Base-by-base conservation (phyloP, 2,888 invertebrate species). In the Andrena camellia region DNA sequence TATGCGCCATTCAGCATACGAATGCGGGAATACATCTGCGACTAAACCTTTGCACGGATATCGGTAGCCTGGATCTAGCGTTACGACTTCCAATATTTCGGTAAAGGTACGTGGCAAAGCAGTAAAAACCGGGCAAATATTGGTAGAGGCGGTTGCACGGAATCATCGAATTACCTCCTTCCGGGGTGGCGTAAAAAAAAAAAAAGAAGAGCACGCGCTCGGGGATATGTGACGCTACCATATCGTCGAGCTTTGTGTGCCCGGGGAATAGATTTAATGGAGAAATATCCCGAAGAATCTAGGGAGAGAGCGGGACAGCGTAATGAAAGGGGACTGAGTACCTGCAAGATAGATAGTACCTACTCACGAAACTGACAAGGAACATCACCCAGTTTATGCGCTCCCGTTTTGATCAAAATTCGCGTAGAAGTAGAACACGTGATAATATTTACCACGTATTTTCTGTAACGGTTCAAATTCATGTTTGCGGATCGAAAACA, bases 1-100 rank as follows among this genome's bases (percentile, higher is more conserved):
- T 84, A 84, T 71, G 77, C 62, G 64, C 35, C 54, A 82, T 83
- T 69, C 82, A 13, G 83, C 73, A 83, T 83, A 78, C 73, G 83
- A 83, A 83, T 74, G 68, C 52, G 23, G 50, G 74, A 74, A 83
- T 83, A 77, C 72, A 76, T 77, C 59, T 62, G 54, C 69, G 73
- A 72, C 67, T 73, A 78, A 81, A 77, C 78, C 82, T 66, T 57
- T 8, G 77, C 35, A 0, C 59, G 29, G 66, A n/a, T 78, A 83
- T 82, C 83, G 69, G 35, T 33, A 57, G 33, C 42, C 42, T 35
- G 54, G 66, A 78, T 82, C 83, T 66, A 70, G 33, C 82, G 69
- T 82, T 31, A 54, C 3, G 54, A 66, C 83, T 83, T 83, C 70
- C 83, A 78, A 83, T 83, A 83, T 83, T 78, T 82, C 67, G 72